Conservation (phyloP, 2,888 invertebrate genomes). For the Myopa tessellatipennis region DNA sequence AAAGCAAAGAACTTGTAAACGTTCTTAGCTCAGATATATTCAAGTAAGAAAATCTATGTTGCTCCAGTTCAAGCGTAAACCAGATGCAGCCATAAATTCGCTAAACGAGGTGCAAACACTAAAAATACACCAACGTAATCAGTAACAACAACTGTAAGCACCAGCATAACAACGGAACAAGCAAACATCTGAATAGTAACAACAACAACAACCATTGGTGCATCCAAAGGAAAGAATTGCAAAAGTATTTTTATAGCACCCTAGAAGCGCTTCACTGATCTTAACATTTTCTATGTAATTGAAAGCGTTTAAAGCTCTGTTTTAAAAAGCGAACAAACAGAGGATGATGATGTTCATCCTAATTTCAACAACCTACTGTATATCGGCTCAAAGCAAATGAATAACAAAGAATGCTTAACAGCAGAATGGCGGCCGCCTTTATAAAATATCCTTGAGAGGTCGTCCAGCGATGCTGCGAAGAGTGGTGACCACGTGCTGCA, state of each 20-base stretch:
- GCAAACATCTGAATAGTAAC: background rate
- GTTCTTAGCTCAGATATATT: background rate
- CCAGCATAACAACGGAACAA: background rate
- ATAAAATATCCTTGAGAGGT: constrained; percentile 7
- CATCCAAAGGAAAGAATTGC: constrained; percentile 18
- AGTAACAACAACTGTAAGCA: constrained; percentile 15
- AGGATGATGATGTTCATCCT: no score
- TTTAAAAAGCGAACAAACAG: background rate
- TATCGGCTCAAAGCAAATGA: background rate
- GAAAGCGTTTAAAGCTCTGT: background rate
- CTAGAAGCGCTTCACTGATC: constrained; percentile 22
- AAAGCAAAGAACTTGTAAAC: background rate
- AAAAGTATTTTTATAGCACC: constrained; percentile 11
- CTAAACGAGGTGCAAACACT: constrained; percentile 34
- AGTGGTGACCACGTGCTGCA: constrained; percentile 31
- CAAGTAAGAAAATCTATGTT: constrained; percentile 12
- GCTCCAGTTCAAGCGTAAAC: constrained; percentile 27
- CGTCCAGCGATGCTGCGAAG: constrained; percentile 1
- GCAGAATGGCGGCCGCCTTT: background rate
- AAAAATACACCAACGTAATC: constrained; percentile 5
- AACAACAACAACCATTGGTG: background rate
- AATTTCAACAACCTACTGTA: no score
- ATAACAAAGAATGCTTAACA: background rate
- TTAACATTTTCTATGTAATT: constrained; percentile 31
- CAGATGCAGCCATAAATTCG: constrained; percentile 36